These are phyloP conservation scores for Xanthia togata DNA, from an alignment of 2,888 invertebrate genomes.

Conservation along the genomic window DNA sequence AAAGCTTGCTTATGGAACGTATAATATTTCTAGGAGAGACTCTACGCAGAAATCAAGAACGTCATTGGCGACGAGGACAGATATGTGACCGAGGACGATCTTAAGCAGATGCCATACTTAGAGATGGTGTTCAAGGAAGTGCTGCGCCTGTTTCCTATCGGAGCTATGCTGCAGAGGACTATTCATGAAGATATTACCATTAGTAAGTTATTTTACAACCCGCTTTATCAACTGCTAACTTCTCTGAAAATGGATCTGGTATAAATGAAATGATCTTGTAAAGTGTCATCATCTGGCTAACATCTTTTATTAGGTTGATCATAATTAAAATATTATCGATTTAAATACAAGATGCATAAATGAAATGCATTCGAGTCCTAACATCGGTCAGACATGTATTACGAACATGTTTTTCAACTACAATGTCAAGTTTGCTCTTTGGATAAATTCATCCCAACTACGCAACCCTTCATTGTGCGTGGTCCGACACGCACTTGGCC, in stretches of 20 bases:
- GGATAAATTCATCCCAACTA: no score
- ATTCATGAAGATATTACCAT: constrained; percentile 79
- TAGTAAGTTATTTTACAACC: constrained; percentile 70
- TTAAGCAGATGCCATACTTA: constrained; percentile 82
- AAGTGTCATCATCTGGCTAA: no score
- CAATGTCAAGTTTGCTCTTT: no score
- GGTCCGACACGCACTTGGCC: no score
- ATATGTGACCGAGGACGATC: constrained; percentile 76
- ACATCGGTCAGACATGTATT: background rate
- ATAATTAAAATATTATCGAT: no score
- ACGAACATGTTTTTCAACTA: no score
- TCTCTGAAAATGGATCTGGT: background rate
- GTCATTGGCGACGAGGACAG: constrained; percentile 76
- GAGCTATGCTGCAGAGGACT: constrained; percentile 81
- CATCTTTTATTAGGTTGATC: no score
- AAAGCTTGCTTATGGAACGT: no score
- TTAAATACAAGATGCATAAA: no score
- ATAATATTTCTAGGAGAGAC: constrained; percentile 75
- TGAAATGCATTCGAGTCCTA: no score
- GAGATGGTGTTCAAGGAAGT: constrained; percentile 85
- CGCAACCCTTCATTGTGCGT: no score
- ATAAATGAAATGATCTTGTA: background rate
- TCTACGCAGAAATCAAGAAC: constrained; percentile 78
- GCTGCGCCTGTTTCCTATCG: constrained; percentile 82
- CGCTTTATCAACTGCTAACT: background rate